phyloP scores from a whole-genome alignment of 2,888 invertebrate species.

The Diloba caeruleocephala region DNA sequence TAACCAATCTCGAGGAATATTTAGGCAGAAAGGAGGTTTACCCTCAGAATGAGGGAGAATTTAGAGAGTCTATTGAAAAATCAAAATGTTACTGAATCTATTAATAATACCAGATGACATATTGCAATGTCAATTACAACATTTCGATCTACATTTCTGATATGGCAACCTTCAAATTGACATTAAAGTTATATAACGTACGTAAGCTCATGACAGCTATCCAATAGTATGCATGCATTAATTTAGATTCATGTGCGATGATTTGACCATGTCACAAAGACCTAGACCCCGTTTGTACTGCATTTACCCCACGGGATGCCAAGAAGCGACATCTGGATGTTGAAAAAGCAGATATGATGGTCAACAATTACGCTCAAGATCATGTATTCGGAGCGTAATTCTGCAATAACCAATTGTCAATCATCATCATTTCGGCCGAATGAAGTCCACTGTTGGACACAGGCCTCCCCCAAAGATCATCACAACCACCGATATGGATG shows the following conservation, averaged over 20 bases:
- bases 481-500: no score
- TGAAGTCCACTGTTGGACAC: no score
- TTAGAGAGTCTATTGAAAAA: no score
- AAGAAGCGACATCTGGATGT: not conserved
- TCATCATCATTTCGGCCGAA: no score
- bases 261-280: conserved; percentile 13
- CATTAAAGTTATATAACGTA: conserved; percentile 29
- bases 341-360: not conserved
- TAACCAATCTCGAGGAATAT: no score
- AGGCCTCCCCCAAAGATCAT: no score
- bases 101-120: no score
- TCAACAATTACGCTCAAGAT: not conserved
- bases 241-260: conserved; percentile 20
- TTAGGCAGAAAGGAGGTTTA: no score
- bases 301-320: conserved; percentile 7
- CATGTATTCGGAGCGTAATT: no score
- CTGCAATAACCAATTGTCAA: no score
- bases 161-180: conserved; percentile 26
- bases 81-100: no score
- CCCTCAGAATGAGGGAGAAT: no score
- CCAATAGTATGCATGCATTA: conserved; percentile 33
- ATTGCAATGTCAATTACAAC: not conserved
- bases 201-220: conserved; percentile 1
- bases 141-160: not conserved
- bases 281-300: conserved; percentile 29